Base-by-base conservation (phyloP, 2,797 vertebrate species). In the Rhinella marina region DNA sequence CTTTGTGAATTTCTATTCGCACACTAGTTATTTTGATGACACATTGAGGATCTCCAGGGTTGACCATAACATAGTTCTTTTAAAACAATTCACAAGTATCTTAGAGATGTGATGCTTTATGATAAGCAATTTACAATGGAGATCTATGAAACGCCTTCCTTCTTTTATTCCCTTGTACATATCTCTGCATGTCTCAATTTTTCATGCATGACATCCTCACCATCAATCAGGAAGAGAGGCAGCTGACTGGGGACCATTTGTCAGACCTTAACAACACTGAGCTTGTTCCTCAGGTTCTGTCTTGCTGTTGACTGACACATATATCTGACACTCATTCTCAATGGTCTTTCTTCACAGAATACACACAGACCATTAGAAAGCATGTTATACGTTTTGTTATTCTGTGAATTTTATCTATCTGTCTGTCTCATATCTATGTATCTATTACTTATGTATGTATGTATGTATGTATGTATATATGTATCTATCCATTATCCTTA, bases 181-280 rank as follows among this genome's bases (percentile, higher is more conserved):
- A 82, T 82, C 61, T 68, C 8, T 68, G 54, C 50, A 68, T 82
- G 68, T 81, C 79, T 76, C 79, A 81, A 23, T 48, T 48, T 48
- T 48, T 81, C 32, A 81, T 64, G 57, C 61, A 61, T 50, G 79
- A 62, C 59, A 81, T 64, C 79, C 16, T 48, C 32, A 62, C 79
- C n/a, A 81, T 81, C 79, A 32, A 81, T 81, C 79, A 81, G 16
- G 59, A 25, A 62, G 79, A 62, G 59, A 19, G 79, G 59, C 59
- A 64, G 79, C 57, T 62, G 57, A 81, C 79, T 64, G 57, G 79
- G 79, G 23, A 64, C 79, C 59, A 81, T 81, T 81, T 64, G 79
- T 81, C 79, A 62, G 48, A 50, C 79, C 32, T 16, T 48, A 81
- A 81, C 79, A 81, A 81, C 79, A 64, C 48, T 64, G 54, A 23